A percentile compares a stretch with the other conserved stretches of the same genome.
These are phyloP conservation scores for Progne subis DNA, from an alignment of 2,113 vertebrate genomes.

Conservation along the genomic window DNA sequence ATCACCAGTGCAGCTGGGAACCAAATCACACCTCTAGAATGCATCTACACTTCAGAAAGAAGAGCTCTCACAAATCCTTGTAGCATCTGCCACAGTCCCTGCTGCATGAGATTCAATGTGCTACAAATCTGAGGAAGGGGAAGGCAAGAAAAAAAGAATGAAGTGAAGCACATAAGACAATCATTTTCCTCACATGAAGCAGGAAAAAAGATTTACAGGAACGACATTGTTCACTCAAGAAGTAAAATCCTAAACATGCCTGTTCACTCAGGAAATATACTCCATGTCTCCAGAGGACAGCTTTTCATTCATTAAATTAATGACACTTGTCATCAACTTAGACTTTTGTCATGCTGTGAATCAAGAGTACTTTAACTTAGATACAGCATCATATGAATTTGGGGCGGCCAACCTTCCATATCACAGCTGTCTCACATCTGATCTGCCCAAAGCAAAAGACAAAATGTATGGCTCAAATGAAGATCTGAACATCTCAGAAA, in stretches of 20 bases:
- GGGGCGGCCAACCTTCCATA: background rate
- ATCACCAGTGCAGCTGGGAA: background rate
- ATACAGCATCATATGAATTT: background rate
- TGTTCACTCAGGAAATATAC: background rate
- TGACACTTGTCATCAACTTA: background rate
- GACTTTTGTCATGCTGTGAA: background rate
- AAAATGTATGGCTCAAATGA: background rate
- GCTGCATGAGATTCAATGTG: background rate
- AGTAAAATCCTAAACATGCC: background rate
- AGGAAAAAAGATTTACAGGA: background rate
- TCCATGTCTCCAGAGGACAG: background rate
- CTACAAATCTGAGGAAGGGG: background rate
- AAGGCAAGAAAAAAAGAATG: background rate
- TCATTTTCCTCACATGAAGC: background rate
- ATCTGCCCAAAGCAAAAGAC: background rate
- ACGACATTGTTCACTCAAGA: background rate
- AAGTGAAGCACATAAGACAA: background rate
- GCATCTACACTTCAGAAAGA: background rate
- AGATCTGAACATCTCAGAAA: background rate
- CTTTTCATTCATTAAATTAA: background rate
- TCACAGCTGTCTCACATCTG: background rate
- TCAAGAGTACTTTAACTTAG: background rate
- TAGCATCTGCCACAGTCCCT: background rate
- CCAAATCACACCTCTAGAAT: background rate
- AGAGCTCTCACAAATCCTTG: background rate